Evolutionary conservation across 2,888 invertebrate genomes (phyloP).

Genomic region (Digitonthophagus gazella): DNA sequence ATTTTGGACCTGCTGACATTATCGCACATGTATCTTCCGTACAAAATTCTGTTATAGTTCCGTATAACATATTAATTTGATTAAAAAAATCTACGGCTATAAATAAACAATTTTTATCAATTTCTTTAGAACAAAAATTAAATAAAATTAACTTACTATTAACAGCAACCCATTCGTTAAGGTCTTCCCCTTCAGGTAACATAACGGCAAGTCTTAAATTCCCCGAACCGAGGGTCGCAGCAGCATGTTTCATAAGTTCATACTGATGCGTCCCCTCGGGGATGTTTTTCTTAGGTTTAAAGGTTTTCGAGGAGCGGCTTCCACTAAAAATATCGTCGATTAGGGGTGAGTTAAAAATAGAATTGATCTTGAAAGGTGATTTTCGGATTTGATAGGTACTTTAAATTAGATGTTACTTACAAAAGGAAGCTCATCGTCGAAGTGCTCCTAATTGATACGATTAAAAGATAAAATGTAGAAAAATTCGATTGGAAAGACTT

Average conservation of each 20-base stretch:
- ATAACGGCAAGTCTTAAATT: slow-evolving; percentile 94
- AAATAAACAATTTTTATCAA: too few species aligned
- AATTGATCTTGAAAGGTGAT: too few species aligned
- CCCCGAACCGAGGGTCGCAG: slow-evolving; percentile 95
- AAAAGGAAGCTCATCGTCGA: slow-evolving; percentile 63
- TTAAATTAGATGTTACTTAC: slow-evolving; percentile 57
- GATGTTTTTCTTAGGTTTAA: slow-evolving; percentile 98
- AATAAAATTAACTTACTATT: slow-evolving; percentile 78
- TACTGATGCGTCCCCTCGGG: slow-evolving; percentile 98
- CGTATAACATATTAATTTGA: slow-evolving; percentile 99
- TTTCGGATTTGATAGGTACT: too few species aligned
- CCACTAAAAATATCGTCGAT: slow-evolving; percentile 56
- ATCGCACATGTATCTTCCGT: slow-evolving; percentile 96
- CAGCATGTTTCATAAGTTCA: slow-evolving; percentile 99
- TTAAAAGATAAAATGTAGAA: slow-evolving; percentile 24
- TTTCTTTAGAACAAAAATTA: background rate
- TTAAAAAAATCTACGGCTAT: slow-evolving; percentile 99
- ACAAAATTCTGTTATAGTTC: slow-evolving; percentile 99
- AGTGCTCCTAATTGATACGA: background rate
- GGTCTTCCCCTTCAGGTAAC: slow-evolving; percentile 97
- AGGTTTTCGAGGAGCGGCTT: slow-evolving; percentile 92
- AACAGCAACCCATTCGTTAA: slow-evolving; percentile 99
- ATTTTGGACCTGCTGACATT: slow-evolving; percentile 99
- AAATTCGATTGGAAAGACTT: slow-evolving; percentile 20
- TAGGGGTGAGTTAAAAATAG: slow-evolving; percentile 15